Conservation (phyloP, 2,888 invertebrate genomes). For the Brachylomia viminalis region DNA sequence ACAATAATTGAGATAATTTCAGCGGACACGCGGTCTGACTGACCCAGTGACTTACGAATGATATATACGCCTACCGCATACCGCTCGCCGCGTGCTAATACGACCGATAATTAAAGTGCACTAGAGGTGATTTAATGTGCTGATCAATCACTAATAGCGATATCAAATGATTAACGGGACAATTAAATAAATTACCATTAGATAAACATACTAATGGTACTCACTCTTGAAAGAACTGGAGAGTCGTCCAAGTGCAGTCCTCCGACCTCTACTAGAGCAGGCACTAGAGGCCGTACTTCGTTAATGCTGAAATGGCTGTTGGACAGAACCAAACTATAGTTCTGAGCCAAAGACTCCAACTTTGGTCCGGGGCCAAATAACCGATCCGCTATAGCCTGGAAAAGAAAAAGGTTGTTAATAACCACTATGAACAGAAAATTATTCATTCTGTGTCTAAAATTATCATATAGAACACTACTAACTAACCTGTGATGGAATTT, state of each 20-base stretch:
- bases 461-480: slow-evolving; percentile 6
- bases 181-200: slow-evolving; percentile 16
- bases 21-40: slow-evolving; percentile 62
- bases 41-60: slow-evolving; percentile 72
- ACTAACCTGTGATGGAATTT: slow-evolving; percentile 84
- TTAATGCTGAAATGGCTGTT: slow-evolving; percentile 91
- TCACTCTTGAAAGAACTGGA: slow-evolving; percentile 85
- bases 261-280: slow-evolving; percentile 90
- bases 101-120: slow-evolving; percentile 38
- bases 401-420: slow-evolving; percentile 44
- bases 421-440: background rate
- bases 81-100: slow-evolving; percentile 44
- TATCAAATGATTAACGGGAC: slow-evolving; percentile 18
- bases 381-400: slow-evolving; percentile 85
- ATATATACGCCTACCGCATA: slow-evolving; percentile 59
- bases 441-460: slow-evolving; percentile 3
- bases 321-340: slow-evolving; percentile 89
- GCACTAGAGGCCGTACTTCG: slow-evolving; percentile 89
- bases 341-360: slow-evolving; percentile 84
- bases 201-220: slow-evolving; percentile 35
- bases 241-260: slow-evolving; percentile 89
- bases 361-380: slow-evolving; percentile 88
- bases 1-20: slow-evolving; percentile 52
- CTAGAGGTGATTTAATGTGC: slow-evolving; percentile 42
- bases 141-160: slow-evolving; percentile 26